A percentile compares a stretch with the other conserved stretches of the same genome.
These are phyloP conservation scores for Anarsia innoxiella DNA, from an alignment of 2,888 invertebrate genomes.

Conservation along the genomic window DNA sequence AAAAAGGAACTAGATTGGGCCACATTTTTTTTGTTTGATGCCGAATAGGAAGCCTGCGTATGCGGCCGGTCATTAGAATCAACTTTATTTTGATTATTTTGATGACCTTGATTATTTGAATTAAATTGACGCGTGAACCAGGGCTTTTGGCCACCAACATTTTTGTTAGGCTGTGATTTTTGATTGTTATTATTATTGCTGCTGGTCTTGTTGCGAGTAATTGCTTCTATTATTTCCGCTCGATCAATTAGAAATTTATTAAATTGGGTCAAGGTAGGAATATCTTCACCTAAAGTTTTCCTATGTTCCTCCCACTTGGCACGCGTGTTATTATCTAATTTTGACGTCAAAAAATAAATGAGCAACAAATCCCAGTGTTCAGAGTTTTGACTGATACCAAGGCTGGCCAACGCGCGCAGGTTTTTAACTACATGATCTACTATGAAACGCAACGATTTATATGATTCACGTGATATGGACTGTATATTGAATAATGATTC, in stretches of 20 bases:
- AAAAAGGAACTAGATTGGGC: no score
- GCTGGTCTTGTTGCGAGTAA: conserved; percentile 15
- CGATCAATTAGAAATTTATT: conserved; percentile 22
- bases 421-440: conserved; percentile 22
- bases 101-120: no score
- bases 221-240: conserved; percentile 21
- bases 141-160: no score
- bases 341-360: conserved; percentile 16
- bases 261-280: conserved; percentile 20
- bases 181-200: neutral
- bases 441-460: conserved; percentile 17
- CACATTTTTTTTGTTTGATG: no score
- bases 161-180: no score
- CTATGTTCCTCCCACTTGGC: conserved; percentile 19
- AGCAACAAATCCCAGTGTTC: conserved; percentile 17
- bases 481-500: conserved; percentile 18
- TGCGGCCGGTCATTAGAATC: no score
- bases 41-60: no score
- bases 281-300: conserved; percentile 12
- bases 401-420: conserved; percentile 18
- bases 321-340: conserved; percentile 17
- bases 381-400: conserved; percentile 21
- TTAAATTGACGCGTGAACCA: no score
- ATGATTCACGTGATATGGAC: conserved; percentile 15
- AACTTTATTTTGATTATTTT: no score